These are phyloP conservation scores for Geodia barretti DNA, from an alignment of 37 sponge, comb jelly and placozoan species.

Conservation along the genomic window DNA sequence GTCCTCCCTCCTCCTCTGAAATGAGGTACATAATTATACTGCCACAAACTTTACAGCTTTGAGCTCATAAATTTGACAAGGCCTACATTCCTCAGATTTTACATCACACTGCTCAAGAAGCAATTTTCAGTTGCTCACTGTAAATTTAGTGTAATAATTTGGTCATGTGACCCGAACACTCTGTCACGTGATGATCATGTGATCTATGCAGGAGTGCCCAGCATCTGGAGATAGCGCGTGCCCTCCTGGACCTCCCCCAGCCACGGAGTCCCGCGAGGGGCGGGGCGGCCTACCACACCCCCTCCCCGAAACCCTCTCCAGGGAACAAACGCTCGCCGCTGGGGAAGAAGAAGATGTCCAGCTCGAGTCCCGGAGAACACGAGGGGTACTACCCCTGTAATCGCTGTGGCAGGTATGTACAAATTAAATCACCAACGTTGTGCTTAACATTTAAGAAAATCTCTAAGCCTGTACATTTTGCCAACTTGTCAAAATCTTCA, in stretches of 20 bases:
- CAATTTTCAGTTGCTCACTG: not conserved
- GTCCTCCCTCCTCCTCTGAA: not conserved
- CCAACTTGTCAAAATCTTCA: too few species aligned
- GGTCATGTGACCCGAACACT: too few species aligned
- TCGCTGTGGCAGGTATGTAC: conserved; percentile 73
- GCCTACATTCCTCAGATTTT: not conserved
- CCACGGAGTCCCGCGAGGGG: conserved; percentile 33
- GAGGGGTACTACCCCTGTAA: conserved; percentile 80
- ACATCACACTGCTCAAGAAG: not conserved
- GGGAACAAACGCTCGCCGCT: conserved; percentile 19
- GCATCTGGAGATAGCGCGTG: conserved; percentile 42
- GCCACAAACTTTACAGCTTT: too few species aligned
- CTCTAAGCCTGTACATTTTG: too few species aligned
- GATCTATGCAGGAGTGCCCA: not conserved
- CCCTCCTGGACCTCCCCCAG: conserved; percentile 53
- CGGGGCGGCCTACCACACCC: conserved; percentile 42
- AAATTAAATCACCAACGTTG: not conserved
- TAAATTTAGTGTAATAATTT: too few species aligned
- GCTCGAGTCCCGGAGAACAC: conserved; percentile 67
- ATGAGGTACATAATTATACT: too few species aligned
- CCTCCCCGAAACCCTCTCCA: conserved; percentile 69
- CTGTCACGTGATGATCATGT: too few species aligned
- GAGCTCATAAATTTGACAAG: too few species aligned
- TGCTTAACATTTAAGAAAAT: too few species aligned
- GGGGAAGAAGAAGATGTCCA: conserved; percentile 54